Base-by-base conservation (phyloP, 2,888 invertebrate genomes). In the Tupiocoris notatus region DNA sequence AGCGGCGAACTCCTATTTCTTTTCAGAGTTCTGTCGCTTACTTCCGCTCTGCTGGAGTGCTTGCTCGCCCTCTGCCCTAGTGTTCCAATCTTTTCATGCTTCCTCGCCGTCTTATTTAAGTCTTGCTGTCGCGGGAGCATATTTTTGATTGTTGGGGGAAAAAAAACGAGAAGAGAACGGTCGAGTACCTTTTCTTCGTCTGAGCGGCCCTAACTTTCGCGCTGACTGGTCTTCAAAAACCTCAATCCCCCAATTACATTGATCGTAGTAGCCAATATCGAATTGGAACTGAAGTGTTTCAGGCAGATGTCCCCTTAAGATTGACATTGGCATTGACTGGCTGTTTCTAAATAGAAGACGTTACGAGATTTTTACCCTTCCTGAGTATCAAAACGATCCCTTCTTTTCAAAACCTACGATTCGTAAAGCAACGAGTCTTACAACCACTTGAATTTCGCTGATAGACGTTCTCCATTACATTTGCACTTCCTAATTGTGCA, bases 1-100 rank as follows among this genome's bases (percentile, higher is more conserved):
- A 62, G 73, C 73, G 62, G 73, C 62, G 73, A 73, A 73, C 73
- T 73, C 73, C 20, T 62, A 73, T 62, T 73, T 73, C 73, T 73
- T 73, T 73, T 63, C 73, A 62, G 73, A 23, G 25, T 63, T 73
- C 63, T 73, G 73, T 73, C 73, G 73, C 58, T 73, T 73, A 73
- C 73, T 73, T 73, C 73, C 73, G 73, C 73, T 63, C 39, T 25
- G 54, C n/a, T 21, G 62, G 63, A 63, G 62, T 57, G 73, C 20
- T 62, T 54, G 22, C 24, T 24, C 58, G 25, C 70, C 57, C 67
- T 57, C n/a, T n/a, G n/a, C n/a, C n/a, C n/a, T n/a, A n/a, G n/a
- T 39, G 39, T 39, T 39, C 39, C 39, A 12, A 39, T 12, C 39
- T 39, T 39, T 6, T 39, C 25, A 20, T n/a, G n/a, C 6, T 39